These are phyloP conservation scores for Psix sp. DNA, from an alignment of 1,140 invertebrate genomes.

Conservation along the genomic window DNA sequence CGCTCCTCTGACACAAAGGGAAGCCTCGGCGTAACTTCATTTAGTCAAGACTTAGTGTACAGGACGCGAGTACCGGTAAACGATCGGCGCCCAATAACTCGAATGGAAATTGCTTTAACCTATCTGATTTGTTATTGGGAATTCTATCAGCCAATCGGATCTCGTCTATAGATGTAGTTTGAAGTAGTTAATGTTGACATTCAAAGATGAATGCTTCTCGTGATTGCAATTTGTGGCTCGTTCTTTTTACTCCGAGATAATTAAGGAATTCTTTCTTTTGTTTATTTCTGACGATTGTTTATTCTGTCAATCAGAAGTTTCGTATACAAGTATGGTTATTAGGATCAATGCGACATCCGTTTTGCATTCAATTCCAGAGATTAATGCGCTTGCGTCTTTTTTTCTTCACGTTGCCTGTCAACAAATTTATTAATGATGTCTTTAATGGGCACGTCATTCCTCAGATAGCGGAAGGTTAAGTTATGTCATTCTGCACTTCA, in stretches of 20 bases:
- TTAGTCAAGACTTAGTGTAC: slow-evolving; percentile 35
- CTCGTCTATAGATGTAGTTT: slow-evolving; percentile 49
- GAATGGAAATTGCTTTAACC: slow-evolving; percentile 56
- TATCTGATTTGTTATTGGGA: slow-evolving; percentile 58
- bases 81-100: slow-evolving; percentile 56
- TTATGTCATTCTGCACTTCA: slow-evolving; percentile 22
- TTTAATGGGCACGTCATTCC: slow-evolving; percentile 17
- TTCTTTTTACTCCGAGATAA: slow-evolving; percentile 36
- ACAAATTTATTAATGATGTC: slow-evolving; percentile 50
- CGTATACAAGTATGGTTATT: slow-evolving; percentile 8
- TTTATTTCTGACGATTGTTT: slow-evolving; percentile 23
- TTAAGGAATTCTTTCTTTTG: slow-evolving; percentile 31
- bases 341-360: slow-evolving; percentile 5
- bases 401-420: slow-evolving; percentile 7
- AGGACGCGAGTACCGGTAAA: slow-evolving; percentile 53
- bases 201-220: slow-evolving; percentile 42
- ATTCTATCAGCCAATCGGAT: slow-evolving; percentile 59
- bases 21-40: slow-evolving; percentile 51
- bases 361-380: slow-evolving; percentile 19
- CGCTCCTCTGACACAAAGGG: slow-evolving; percentile 36
- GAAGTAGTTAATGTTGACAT: slow-evolving; percentile 56
- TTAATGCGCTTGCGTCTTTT: slow-evolving; percentile 3
- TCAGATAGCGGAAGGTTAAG: slow-evolving; percentile 13
- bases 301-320: slow-evolving; percentile 23
- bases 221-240: slow-evolving; percentile 46